Base-by-base conservation (phyloP, 2,113 vertebrate genomes). In the Dromaius novaehollandiae region DNA sequence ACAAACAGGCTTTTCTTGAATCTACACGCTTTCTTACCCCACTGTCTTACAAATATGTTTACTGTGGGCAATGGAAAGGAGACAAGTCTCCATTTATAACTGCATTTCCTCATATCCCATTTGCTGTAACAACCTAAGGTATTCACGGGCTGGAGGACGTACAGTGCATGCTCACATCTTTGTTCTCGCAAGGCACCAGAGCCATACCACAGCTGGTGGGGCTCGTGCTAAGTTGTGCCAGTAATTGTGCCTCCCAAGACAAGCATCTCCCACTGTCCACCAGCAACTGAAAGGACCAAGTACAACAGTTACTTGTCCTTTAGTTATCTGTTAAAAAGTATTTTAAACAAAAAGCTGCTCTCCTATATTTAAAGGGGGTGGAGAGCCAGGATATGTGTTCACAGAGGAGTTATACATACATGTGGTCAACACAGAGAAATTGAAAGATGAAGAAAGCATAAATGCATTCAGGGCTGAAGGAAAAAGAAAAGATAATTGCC, bases 11-110 rank as follows among this genome's bases (percentile, higher is more conserved):
- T 95, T 96, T 96, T 93, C 83, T 97, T 96, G 86, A 70, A 44
- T 38, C 79, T 56, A 60, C 53, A 4, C 38, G 38, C 42, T 96
- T 97, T 96, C 95, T 96, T 80, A 86, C 88, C 93, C 89, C 90
- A 87, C 91, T 86, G 95, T 82, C 68, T 82, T 82, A 93, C 93
- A 98, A 97, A 92, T 96, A 96, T 90, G 81, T 93, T 95, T 95
- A 96, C 93, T 97, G 82, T 97, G 83, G 87, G 80, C 83, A 94
- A 92, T 30, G 7, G 88, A 95, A 89, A 89, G 95, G 96, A 97
- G 96, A 95, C 95, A 96, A 96, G 76, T 51, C 73, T 60, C 48
- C 71, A 79, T 96, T 97, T 92, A 85, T 94, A 93, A 92, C 28
- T 0, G 0, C 66, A 89, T 93, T 93, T 95, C 87, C 69, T 81